These are phyloP conservation scores for Sebastes hubbsi DNA, from an alignment of 2,797 vertebrate genomes.

Conservation along the genomic window DNA sequence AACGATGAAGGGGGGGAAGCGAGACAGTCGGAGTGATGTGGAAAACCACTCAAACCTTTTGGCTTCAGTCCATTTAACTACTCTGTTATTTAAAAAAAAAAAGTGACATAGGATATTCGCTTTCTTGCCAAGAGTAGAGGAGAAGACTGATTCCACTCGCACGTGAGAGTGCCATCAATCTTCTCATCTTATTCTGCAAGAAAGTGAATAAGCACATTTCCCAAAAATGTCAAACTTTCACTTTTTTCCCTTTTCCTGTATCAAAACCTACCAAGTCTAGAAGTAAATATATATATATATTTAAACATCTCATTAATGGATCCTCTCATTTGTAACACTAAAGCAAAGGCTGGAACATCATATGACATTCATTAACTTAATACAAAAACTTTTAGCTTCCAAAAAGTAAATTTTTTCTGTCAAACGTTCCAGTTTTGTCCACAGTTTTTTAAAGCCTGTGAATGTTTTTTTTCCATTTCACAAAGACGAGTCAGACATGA, in stretches of 20 bases:
- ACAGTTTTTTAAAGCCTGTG: constrained; percentile 8
- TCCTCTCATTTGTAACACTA: neutral
- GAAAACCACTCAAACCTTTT: constrained; percentile 7
- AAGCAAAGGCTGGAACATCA: neutral
- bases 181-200: neutral
- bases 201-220: neutral
- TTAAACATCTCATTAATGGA: neutral
- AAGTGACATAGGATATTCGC: neutral
- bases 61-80: neutral
- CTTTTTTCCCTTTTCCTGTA: neutral
- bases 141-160: neutral
- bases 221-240: neutral
- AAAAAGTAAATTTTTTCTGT: neutral
- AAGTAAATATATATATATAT: constrained; percentile 5
- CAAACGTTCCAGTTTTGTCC: constrained; percentile 25
- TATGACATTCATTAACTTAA: neutral
- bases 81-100: neutral
- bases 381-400: neutral
- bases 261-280: constrained; percentile 1
- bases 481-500: neutral
- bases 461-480: constrained; percentile 6
- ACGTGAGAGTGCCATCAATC: neutral
- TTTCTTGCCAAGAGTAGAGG: neutral
- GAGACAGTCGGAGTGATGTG: neutral
- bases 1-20: constrained; percentile 12